These are phyloP conservation scores for Aotus griseimembra DNA, from an alignment of 2,797 vertebrate species.

Conservation along the genomic window DNA sequence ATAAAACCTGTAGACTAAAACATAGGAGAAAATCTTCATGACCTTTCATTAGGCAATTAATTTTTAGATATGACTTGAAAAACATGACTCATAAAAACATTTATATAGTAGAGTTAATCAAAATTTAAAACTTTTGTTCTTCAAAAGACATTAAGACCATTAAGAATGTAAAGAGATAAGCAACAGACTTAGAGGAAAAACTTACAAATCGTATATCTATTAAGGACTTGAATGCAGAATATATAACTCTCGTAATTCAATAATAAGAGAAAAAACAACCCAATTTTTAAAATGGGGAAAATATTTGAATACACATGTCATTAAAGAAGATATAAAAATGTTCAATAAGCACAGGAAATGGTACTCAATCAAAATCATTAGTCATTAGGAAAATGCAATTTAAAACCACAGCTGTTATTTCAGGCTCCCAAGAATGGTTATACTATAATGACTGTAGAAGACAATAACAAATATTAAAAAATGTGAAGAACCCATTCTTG, in stretches of 20 bases:
- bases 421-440: background rate
- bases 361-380: background rate
- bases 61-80: background rate
- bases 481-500: background rate
- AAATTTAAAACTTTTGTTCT: background rate
- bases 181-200: background rate
- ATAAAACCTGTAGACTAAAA: background rate
- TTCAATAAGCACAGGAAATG: background rate
- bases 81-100: background rate
- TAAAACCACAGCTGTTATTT: background rate
- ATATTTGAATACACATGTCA: background rate
- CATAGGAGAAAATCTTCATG: background rate
- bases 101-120: background rate
- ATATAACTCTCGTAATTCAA: background rate
- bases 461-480: background rate
- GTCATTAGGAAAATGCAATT: background rate
- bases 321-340: background rate
- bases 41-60: background rate
- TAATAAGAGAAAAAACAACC: background rate
- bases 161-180: constrained; percentile 6
- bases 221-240: constrained; percentile 15
- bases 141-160: background rate
- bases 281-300: background rate
- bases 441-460: background rate
- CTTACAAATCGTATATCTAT: background rate